Percentiles rank a stretch among this genome's conserved stretches.
Conservation (phyloP, 2,797 vertebrate genomes). For the Pipistrellus kuhlii region DNA sequence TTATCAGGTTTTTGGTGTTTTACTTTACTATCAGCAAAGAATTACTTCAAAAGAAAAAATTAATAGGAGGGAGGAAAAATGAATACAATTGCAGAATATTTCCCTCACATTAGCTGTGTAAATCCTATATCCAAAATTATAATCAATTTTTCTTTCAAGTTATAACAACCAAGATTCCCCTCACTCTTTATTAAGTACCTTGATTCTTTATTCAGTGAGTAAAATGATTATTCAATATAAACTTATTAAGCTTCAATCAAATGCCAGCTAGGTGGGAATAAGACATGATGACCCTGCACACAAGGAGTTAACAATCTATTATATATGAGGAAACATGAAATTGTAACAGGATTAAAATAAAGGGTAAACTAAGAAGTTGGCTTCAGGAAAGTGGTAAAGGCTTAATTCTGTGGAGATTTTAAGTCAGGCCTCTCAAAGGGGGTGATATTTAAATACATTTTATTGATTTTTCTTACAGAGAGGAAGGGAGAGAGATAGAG, state of each 20-base stretch:
- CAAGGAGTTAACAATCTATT: slow-evolving; percentile 16
- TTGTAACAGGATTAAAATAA: slow-evolving; percentile 18
- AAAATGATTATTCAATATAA: slow-evolving; percentile 61
- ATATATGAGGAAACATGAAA: slow-evolving; percentile 27
- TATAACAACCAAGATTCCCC: not conserved
- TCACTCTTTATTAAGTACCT: slow-evolving; percentile 34
- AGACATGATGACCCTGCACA: not conserved
- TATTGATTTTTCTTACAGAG: too few species aligned
- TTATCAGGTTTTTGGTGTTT: slow-evolving; percentile 78
- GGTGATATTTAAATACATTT: not conserved
- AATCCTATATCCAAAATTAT: slow-evolving; percentile 11
- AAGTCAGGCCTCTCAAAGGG: slow-evolving; percentile 12
- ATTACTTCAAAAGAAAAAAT: slow-evolving; percentile 75
- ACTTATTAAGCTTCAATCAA: slow-evolving; percentile 1
- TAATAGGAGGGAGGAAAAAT: slow-evolving; percentile 20
- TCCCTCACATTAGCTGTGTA: not conserved
- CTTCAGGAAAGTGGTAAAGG: not conserved
- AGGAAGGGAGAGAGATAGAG: too few species aligned
- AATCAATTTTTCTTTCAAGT: slow-evolving; percentile 55
- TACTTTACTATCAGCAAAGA: slow-evolving; percentile 79
- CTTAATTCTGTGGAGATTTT: not conserved
- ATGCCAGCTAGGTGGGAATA: not conserved
- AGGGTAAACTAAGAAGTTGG: not conserved
- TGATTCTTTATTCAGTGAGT: slow-evolving; percentile 34
- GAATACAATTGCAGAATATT: slow-evolving; percentile 11